A percentile compares a stretch with the other conserved stretches of the same genome.
phyloP scores from a whole-genome alignment of 2,797 vertebrate genomes.

The Huso huso region DNA sequence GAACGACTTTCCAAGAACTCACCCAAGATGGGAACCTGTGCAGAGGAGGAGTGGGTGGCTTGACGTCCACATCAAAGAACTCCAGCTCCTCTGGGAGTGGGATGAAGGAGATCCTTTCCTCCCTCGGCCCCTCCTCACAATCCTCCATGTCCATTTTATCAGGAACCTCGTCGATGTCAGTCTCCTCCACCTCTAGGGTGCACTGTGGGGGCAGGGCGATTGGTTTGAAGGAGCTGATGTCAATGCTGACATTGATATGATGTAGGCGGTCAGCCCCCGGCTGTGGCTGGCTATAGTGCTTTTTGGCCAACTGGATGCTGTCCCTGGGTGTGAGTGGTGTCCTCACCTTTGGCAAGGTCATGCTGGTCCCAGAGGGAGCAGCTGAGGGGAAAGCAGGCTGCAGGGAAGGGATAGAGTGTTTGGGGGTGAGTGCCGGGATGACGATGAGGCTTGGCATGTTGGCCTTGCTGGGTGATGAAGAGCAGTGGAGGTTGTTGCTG shows the following conservation, averaged over 20 bases:
- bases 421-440: conserved; percentile 36
- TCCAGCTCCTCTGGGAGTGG: conserved; percentile 48
- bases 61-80: conserved; percentile 52
- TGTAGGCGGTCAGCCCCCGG: conserved; percentile 55
- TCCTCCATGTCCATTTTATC: conserved; percentile 70
- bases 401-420: conserved; percentile 42
- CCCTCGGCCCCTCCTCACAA: conserved; percentile 37
- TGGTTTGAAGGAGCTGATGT: conserved; percentile 53
- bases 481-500: conserved; percentile 58
- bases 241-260: conserved; percentile 53
- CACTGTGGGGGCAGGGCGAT: conserved; percentile 35
- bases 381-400: conserved; percentile 34
- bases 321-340: conserved; percentile 65
- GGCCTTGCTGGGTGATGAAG: conserved; percentile 64
- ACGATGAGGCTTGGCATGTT: conserved; percentile 32
- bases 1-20: conserved; percentile 28
- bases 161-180: conserved; percentile 40
- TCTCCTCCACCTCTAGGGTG: conserved; percentile 33
- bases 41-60: conserved; percentile 85
- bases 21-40: conserved; percentile 94
- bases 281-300: conserved; percentile 86
- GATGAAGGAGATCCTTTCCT: conserved; percentile 41
- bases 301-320: conserved; percentile 81
- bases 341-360: conserved; percentile 82
- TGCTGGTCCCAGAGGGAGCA: conserved; percentile 59